Evolutionary conservation across 2,113 vertebrate genomes (phyloP), one percentile per base, ranked within the genome.

Genomic region (Silurus asotus): DNA sequence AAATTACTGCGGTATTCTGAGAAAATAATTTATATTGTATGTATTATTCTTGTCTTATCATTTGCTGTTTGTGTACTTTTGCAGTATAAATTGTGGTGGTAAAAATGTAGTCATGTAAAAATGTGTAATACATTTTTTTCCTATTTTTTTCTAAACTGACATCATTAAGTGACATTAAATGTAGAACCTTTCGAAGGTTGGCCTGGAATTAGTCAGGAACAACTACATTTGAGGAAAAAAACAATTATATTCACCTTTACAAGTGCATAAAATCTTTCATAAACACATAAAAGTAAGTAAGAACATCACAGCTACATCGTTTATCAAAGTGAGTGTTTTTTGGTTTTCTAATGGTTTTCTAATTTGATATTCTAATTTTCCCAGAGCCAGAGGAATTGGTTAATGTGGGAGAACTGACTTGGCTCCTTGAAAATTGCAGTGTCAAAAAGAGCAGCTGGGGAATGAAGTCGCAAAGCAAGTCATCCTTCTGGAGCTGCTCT

Each of bases 361-460:
- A 37, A 37, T 37, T 37, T 37, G 37, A 37, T 37, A 37, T 37
- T 37, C 37, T 2, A 37, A 37, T 37, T 37, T 19, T 64, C 9
- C 28, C 55, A 25, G 49, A 64, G 70, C 19, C 61, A 83, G 76
- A 55, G 11, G 28, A 69, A 70, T 77, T 49, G 81, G 84, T 74
- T 89, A 88, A 82, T 84, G 64, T 70, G 82, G 70, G 62, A 72
- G 10, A 13, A 23, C 28, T 88, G 87, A 87, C 49, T 88, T 75
- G 81, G 65, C 86, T 83, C 49, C 48, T 58, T 59, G 49, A 51
- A 81, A 77, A 83, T 65, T 85, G 17, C 55, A n/a, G 56, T 81
- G 84, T 56, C 86, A 86, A 75, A 79, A 70, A 8, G 55, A 86
- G 84, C 89, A 88, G 88, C 85, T 89, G 89, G 78, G 76, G 75